Evolutionary conservation across 2,888 invertebrate species (phyloP), one percentile per base, ranked within the genome.

Genomic region (Tholera decimalis): DNA sequence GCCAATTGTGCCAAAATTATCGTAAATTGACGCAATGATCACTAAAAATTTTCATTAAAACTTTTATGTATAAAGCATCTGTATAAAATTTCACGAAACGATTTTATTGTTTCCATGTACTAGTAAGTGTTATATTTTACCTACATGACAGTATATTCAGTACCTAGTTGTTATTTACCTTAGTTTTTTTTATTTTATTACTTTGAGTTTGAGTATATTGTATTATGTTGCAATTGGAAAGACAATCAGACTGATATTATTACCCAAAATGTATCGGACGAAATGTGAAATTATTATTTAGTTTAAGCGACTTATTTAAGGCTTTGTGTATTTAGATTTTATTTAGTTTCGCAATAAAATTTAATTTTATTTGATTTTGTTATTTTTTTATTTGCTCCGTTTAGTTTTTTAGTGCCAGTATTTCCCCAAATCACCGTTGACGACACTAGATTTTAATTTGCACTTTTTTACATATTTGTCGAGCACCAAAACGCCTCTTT

Each of bases 131-230:
- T 83, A 60, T 79, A 75, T 83, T 72, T 85, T 88, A 88, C 88
- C 88, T 62, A 81, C 83, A 88, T 88, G 88, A 87, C 88, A 88
- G 88, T 88, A 88, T 73, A 54, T 51, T 72, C 61, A 54, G 41
- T 65, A 70, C 54, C 66, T 73, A 73, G 71, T 55, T 69, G 60
- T 56, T 65, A 59, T 51, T 62, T 35, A 46, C 13, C 33, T 67
- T 71, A 55, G 53, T 63, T 60, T 62, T 60, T 62, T 50, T 46
- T 54, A 22, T 61, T 55, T 28, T 41, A 35, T 54, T 53, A 39
- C 20, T 66, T 68, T 33, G 43, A 49, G 15, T 73, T 70, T 63
- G 63, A 61, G 61, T 73, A 65, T 74, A 65, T 74, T 72, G 66
- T 55, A 13, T 53, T 51, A 62, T 58, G 53, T 73, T 67, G 39